Conservation (phyloP, 2,113 vertebrate genomes). For the Heterotilapia buettikoferi region DNA sequence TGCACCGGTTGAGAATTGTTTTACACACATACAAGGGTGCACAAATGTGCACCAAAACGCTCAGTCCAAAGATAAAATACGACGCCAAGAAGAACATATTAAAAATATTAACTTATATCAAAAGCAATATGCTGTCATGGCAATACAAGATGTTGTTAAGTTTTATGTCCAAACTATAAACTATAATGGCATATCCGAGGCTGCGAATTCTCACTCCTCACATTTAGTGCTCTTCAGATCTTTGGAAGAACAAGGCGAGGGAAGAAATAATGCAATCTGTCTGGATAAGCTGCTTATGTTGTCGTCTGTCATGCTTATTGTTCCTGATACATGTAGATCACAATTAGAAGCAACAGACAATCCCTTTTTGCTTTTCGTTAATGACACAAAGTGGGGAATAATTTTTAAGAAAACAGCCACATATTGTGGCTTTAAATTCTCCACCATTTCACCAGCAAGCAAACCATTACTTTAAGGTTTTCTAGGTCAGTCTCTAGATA, state of each 20-base stretch:
- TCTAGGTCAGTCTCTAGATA: not conserved
- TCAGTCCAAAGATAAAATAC: not conserved
- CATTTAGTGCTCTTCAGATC: conserved; percentile 26
- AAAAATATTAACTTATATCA: conserved; percentile 33
- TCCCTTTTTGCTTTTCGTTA: conserved; percentile 4
- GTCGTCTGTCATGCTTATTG: conserved; percentile 19
- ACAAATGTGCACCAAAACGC: not conserved
- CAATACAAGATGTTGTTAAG: conserved; percentile 21
- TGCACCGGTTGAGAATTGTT: not conserved
- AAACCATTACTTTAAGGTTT: not conserved
- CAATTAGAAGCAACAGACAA: conserved; percentile 5
- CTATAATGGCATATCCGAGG: conserved; percentile 44
- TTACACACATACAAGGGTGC: not conserved
- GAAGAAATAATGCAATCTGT: not conserved
- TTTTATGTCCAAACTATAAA: conserved; percentile 39
- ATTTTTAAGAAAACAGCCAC: not conserved
- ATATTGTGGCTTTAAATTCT: not conserved
- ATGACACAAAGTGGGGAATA: not conserved
- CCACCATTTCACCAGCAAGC: not conserved
- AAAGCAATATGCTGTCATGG: conserved; percentile 11
- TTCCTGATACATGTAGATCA: conserved; percentile 29
- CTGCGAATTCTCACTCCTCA: conserved; percentile 25
- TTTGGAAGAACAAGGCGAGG: conserved; percentile 1
- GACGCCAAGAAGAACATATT: not conserved
- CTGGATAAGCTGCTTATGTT: conserved; percentile 26